Conservation (phyloP, 2,113 vertebrate species). For the Promerops cafer region DNA sequence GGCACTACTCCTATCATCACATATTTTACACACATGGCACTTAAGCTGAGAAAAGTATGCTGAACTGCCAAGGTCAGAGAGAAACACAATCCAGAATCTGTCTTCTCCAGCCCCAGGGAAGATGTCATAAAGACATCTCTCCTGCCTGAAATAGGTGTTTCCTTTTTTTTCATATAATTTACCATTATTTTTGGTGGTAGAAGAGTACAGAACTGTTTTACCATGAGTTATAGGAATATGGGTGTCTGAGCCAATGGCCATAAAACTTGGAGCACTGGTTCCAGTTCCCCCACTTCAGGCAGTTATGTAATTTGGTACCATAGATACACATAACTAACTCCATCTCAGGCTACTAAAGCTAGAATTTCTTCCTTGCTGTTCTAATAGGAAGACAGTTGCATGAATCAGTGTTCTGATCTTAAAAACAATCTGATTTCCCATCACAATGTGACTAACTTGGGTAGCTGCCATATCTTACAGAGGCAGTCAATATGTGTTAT, state of each 20-base stretch:
- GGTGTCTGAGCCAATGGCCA: background rate
- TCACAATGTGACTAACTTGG: background rate
- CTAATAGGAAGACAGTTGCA: background rate
- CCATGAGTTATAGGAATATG: background rate
- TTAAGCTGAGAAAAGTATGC: slow-evolving; percentile 11
- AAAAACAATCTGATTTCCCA: background rate
- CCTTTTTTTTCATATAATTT: background rate
- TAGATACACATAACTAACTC: background rate
- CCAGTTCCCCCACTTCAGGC: background rate
- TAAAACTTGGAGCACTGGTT: background rate
- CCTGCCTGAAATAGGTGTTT: background rate
- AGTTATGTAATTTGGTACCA: background rate
- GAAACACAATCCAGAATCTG: slow-evolving; percentile 27
- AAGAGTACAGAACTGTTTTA: background rate
- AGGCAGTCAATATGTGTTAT: background rate
- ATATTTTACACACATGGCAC: slow-evolving; percentile 20
- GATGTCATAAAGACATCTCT: background rate
- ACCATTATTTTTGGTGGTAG: background rate
- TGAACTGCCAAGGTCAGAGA: slow-evolving; percentile 1
- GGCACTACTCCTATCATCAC: background rate
- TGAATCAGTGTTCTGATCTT: background rate
- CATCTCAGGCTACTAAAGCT: background rate
- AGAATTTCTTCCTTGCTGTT: background rate
- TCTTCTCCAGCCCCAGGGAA: background rate
- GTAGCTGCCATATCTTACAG: background rate